Base-by-base conservation (phyloP, 2,888 invertebrate genomes). In the Sinodicranocentrus sp. region DNA sequence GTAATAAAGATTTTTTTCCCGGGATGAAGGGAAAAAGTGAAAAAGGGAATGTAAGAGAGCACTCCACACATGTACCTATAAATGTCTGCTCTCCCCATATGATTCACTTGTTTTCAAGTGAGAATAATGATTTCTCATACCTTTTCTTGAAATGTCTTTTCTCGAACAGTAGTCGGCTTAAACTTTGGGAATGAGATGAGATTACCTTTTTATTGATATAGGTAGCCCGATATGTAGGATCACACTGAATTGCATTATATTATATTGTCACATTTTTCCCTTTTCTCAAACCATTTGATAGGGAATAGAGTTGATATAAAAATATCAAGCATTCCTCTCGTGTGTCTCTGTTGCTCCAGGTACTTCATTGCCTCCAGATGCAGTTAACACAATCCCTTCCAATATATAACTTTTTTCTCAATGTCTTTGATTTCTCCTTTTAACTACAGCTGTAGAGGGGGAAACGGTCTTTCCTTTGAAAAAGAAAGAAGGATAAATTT, bases 361-460 rank as follows among this genome's bases (percentile, higher is more conserved):
- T 80, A 80, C 72, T 80, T 80, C 57, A 67, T 67, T 75, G 63
- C 28, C 33, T 63, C 33, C 39, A 72, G 72, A 72, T 80, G 79
- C 65, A 80, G 79, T 80, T 80, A 80, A 67, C 79, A 72, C 72
- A 80, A 80, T 80, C 79, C 79, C 79, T 65, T 17, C 63, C 48
- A 23, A n/a, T 39, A n/a, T 48, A 63, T 76, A 67, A 59, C 48
- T 39, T 33, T 71, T 63, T 48, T 57, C n/a, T 57, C 25, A 10
- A 10, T 57, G 72, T 59, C 43, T 61, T 68, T 61, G 61, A 48
- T 59, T 78, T 48, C 39, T 48, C n/a, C n/a, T 48, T 54, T 63
- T 23, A 72, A 57, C 71, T 67, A 28, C n/a, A n/a, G n/a, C n/a
- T n/a, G n/a, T n/a, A n/a, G n/a, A n/a, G n/a, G n/a, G n/a, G n/a